A percentile compares a stretch with the other conserved stretches of the same genome.
Conservation (phyloP, 1,140 invertebrate species). For the Polypedilum vanderplanki region DNA sequence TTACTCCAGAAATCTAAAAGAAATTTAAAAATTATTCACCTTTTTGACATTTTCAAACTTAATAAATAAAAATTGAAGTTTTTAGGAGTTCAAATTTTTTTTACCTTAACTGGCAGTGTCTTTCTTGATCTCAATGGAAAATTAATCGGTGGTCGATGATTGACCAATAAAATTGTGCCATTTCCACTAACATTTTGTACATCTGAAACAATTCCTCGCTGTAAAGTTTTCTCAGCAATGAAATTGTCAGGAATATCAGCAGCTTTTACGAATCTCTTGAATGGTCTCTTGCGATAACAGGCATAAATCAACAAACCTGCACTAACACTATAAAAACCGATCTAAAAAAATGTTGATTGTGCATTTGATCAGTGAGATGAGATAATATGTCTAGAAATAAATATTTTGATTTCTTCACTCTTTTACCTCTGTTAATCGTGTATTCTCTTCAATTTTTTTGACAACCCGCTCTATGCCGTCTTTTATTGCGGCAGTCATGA, state of each 20-base stretch:
- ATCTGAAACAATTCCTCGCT: neutral
- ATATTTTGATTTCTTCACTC: neutral
- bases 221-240: neutral
- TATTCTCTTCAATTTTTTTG: neutral
- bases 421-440: neutral
- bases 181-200: neutral
- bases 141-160: neutral
- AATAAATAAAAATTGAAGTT: too few relatives aligned
- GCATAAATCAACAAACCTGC: neutral
- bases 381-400: neutral
- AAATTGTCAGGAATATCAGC: neutral
- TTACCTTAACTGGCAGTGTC: neutral
- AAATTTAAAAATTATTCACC: neutral
- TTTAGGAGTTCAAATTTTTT: neutral
- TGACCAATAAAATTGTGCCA: neutral
- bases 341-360: neutral
- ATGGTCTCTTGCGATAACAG: neutral
- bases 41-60: too few relatives aligned
- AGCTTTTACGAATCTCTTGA: neutral
- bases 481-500: conserved; percentile 28
- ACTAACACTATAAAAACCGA: conserved; percentile 4
- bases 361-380: neutral
- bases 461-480: neutral
- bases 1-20: neutral
- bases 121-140: neutral